Conservation (phyloP, 64 coral and sea anemone genomes). For the Montipora efflorescens region DNA sequence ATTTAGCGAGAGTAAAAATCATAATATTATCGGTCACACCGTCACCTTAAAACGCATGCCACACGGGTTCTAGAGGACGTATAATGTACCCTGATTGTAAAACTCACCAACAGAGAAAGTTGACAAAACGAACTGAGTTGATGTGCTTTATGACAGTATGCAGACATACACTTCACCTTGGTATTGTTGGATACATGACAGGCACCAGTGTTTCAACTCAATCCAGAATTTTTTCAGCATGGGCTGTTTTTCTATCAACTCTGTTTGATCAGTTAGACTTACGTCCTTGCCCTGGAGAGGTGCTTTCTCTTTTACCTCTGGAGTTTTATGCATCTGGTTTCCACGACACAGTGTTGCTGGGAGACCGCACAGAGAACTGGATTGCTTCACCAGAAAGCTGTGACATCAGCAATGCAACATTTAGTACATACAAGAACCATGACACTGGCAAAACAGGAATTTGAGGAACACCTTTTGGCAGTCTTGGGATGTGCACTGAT, state of each 20-base stretch:
- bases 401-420: slow-evolving; percentile 56
- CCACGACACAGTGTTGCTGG: slow-evolving; percentile 40
- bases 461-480: slow-evolving; percentile 70
- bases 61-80: no score
- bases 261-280: slow-evolving; percentile 69
- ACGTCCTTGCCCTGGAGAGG: slow-evolving; percentile 59
- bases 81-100: slow-evolving; percentile 75
- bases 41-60: no score
- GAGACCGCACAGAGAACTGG: slow-evolving; percentile 68
- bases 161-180: slow-evolving; percentile 75
- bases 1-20: no score
- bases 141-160: slow-evolving; percentile 80
- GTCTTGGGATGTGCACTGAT: slow-evolving; percentile 74
- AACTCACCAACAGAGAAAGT: slow-evolving; percentile 65
- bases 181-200: slow-evolving; percentile 77
- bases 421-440: slow-evolving; percentile 74
- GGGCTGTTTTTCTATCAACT: slow-evolving; percentile 77
- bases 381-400: slow-evolving; percentile 63
- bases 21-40: no score
- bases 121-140: slow-evolving; percentile 77
- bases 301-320: slow-evolving; percentile 29
- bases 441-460: slow-evolving; percentile 81
- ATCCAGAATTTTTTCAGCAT: slow-evolving; percentile 78
- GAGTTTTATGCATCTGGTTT: neutral
- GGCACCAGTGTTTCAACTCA: slow-evolving; percentile 65